Conservation (phyloP, 2,113 vertebrate species). For the Vireo altiloquus region DNA sequence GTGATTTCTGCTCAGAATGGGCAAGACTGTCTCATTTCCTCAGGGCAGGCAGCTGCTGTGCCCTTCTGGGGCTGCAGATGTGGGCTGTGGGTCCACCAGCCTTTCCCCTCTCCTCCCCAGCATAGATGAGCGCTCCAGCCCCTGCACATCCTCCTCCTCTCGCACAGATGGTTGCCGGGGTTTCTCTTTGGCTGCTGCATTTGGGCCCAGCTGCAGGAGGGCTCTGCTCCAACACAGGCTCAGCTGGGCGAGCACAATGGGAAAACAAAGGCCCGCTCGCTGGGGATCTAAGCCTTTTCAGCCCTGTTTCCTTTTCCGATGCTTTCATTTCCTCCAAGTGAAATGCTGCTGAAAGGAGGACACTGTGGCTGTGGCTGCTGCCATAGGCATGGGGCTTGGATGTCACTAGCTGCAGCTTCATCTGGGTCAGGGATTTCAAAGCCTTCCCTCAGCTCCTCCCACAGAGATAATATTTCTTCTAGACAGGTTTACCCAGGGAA, state of each 20-base stretch:
- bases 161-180: background rate
- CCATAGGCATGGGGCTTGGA: background rate
- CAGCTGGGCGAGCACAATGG: slow-evolving; percentile 53
- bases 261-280: slow-evolving; percentile 21
- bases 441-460: background rate
- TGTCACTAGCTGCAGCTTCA: background rate
- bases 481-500: background rate
- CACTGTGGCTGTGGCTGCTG: background rate
- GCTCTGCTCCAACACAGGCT: slow-evolving; percentile 64
- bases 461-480: background rate
- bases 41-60: background rate
- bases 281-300: slow-evolving; percentile 50
- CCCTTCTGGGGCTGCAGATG: background rate
- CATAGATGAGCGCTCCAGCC: background rate
- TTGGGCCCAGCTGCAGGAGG: slow-evolving; percentile 62
- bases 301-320: slow-evolving; percentile 41
- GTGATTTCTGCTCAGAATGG: background rate
- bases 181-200: slow-evolving; percentile 51
- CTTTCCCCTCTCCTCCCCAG: background rate
- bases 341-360: slow-evolving; percentile 38
- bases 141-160: background rate
- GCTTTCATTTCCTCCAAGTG: slow-evolving; percentile 21
- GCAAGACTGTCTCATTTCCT: background rate
- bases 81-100: background rate
- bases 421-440: slow-evolving; percentile 3